Percentiles rank a stretch among this genome's conserved stretches.
These are phyloP conservation scores for Pantherophis alleghaniensis DNA, from an alignment of 2,797 vertebrate genomes.

Conservation along the genomic window DNA sequence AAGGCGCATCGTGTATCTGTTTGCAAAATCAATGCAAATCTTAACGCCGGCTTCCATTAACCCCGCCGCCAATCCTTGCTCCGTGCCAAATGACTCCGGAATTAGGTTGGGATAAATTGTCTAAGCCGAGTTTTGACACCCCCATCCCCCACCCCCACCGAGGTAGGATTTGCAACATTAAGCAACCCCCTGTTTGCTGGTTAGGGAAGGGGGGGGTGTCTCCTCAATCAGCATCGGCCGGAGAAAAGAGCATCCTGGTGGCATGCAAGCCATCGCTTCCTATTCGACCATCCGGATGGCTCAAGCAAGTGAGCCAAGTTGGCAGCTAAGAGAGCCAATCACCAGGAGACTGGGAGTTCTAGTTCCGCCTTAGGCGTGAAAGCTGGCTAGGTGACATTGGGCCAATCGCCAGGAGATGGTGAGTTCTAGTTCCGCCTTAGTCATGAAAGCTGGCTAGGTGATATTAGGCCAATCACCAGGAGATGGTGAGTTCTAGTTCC, in stretches of 20 bases:
- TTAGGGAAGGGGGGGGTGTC: neutral
- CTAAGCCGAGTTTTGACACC: neutral
- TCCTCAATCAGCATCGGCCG: neutral
- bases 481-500: too few relatives aligned
- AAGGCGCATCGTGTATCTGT: neutral
- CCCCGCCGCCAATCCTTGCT: neutral
- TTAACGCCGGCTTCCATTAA: neutral
- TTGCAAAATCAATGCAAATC: neutral
- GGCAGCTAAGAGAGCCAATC: neutral
- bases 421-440: too few relatives aligned
- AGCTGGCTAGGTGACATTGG: too few relatives aligned
- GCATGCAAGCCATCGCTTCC: neutral
- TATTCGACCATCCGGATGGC: neutral
- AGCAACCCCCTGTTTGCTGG: too few relatives aligned
- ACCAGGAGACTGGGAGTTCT: too few relatives aligned
- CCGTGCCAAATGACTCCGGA: neutral
- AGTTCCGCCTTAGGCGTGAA: too few relatives aligned
- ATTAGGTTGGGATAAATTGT: neutral
- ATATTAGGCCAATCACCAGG: neutral
- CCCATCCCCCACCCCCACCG: too few relatives aligned
- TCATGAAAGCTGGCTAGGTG: neutral
- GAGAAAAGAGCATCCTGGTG: neutral
- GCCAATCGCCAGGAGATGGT: too few relatives aligned
- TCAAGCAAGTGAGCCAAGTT: neutral
- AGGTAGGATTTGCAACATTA: neutral